A percentile compares a stretch with the other conserved stretches of the same genome.
phyloP scores from a whole-genome alignment of 2,888 invertebrate genomes.

The Nasonia oneida region DNA sequence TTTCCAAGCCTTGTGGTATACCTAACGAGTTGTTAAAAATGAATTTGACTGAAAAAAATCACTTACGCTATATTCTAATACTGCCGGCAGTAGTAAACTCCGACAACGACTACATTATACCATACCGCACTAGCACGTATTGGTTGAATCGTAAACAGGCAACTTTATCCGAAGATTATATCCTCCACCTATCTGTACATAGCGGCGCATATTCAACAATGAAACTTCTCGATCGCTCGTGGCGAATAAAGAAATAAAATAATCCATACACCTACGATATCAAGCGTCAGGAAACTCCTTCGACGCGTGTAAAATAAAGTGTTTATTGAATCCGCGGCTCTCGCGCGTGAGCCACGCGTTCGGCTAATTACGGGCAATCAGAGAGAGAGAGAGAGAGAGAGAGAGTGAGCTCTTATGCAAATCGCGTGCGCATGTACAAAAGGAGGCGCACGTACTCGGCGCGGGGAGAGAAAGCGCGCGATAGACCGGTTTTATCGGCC shows the following conservation, averaged over 20 bases:
- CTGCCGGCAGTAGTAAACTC: neutral
- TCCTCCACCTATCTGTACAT: neutral
- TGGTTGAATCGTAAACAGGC: neutral
- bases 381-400: constrained; percentile 56
- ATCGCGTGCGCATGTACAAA: constrained; percentile 63
- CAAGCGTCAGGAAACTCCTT: neutral
- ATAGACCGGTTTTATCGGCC: constrained; percentile 69
- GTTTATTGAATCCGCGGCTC: constrained; percentile 44
- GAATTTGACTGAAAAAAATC: neutral
- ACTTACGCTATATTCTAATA: constrained; percentile 3
- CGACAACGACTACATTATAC: neutral
- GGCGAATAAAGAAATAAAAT: constrained; percentile 8
- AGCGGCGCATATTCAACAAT: neutral
- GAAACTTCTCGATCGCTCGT: neutral
- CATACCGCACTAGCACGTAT: no score
- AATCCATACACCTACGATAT: neutral
- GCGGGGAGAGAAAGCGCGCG: constrained; percentile 49
- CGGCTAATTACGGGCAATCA: constrained; percentile 78
- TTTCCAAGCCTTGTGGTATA: neutral
- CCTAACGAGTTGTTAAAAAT: constrained; percentile 14
- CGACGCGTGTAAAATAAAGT: constrained; percentile 46
- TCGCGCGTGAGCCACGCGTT: constrained; percentile 67
- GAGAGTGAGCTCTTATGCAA: constrained; percentile 70
- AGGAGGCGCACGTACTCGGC: constrained; percentile 27
- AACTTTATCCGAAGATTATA: constrained; percentile 3